Percentiles rank a stretch among this genome's conserved stretches.
Conservation (phyloP, 2,888 invertebrate genomes). For the Uropetala carovei region DNA sequence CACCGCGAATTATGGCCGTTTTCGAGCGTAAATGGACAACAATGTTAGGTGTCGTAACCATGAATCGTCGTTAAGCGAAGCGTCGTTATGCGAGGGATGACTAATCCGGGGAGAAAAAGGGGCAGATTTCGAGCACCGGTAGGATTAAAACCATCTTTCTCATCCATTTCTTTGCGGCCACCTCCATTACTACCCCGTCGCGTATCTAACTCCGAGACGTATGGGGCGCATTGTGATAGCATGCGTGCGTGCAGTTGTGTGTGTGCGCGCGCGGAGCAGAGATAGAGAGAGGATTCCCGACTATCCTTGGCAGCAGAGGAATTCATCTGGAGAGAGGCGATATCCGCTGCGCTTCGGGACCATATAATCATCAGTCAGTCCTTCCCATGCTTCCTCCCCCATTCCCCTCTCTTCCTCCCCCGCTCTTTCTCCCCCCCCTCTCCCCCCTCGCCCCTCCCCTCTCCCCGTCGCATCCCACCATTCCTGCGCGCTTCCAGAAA, state of each 20-base stretch:
- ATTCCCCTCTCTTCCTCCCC: background rate
- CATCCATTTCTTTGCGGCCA: too few species aligned
- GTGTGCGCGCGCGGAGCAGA: background rate
- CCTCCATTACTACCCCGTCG: too few species aligned
- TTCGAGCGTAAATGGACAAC: too few species aligned
- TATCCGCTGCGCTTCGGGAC: background rate
- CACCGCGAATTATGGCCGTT: too few species aligned
- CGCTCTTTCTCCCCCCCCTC: background rate
- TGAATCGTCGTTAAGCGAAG: too few species aligned
- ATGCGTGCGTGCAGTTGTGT: background rate
- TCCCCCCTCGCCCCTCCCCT: background rate
- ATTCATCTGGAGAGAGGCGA: background rate
- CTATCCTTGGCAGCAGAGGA: background rate
- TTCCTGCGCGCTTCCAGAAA: background rate
- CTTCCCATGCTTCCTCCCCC: background rate
- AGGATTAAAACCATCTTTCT: too few species aligned
- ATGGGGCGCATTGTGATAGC: background rate
- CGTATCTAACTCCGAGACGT: background rate
- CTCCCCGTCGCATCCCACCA: background rate
- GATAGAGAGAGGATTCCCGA: background rate
- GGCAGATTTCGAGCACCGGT: too few species aligned
- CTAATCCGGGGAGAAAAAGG: too few species aligned
- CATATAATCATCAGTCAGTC: slow-evolving; percentile 47
- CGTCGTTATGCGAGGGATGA: too few species aligned
- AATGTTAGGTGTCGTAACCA: too few species aligned